Conservation (phyloP, 1,140 invertebrate species). For the Bombus picipes region DNA sequence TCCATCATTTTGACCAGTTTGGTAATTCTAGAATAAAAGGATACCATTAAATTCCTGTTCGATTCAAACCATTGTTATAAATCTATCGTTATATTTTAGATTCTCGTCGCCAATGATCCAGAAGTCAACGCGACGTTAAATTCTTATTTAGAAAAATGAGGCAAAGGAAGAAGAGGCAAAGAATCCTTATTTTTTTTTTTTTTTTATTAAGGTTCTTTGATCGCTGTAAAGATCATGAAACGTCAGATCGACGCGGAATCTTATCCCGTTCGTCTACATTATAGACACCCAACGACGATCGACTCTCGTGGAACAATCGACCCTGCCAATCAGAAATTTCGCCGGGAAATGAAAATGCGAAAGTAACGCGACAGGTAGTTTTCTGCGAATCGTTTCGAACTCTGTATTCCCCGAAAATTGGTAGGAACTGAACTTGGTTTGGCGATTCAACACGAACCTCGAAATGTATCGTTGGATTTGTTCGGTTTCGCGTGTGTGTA, state of each 20-base stretch:
- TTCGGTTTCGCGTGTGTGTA: neutral
- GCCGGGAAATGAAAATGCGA: constrained; percentile 19
- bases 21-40: neutral
- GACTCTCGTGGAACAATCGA: neutral
- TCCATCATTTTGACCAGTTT: neutral
- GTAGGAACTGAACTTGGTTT: constrained; percentile 31
- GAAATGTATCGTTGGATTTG: neutral
- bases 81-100: neutral
- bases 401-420: constrained; percentile 13
- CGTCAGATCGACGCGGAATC: constrained; percentile 19
- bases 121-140: neutral
- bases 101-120: neutral
- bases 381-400: constrained; percentile 1
- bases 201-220: neutral
- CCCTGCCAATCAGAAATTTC: constrained; percentile 23
- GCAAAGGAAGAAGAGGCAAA: neutral
- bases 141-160: neutral
- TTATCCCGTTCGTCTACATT: neutral
- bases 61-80: neutral
- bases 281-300: constrained; percentile 19
- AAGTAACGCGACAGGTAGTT: constrained; percentile 19
- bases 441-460: constrained; percentile 6
- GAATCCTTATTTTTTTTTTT: neutral
- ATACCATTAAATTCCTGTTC: neutral
- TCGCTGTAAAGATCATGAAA: neutral